Evolutionary conservation across 2,113 vertebrate species (phyloP).

Genomic region (Chloroceryle aenea): DNA sequence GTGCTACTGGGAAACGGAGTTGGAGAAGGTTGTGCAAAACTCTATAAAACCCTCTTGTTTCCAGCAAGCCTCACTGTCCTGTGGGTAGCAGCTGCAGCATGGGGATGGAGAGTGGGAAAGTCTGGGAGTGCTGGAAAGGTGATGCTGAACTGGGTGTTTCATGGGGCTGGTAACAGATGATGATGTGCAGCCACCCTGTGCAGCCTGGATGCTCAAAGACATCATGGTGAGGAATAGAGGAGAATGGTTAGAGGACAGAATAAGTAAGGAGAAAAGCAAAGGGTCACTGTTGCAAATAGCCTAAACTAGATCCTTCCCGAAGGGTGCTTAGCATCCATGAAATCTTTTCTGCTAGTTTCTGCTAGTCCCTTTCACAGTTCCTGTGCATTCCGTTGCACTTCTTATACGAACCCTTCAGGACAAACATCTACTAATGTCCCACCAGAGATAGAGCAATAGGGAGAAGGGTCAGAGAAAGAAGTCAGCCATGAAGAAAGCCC

Average conservation of each 20-base stretch:
- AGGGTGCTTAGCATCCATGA: background rate
- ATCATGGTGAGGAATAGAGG: background rate
- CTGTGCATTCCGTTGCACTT: accelerated
- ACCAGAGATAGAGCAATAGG: accelerated
- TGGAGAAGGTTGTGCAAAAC: background rate
- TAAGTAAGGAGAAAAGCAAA: background rate
- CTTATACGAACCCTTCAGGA: background rate
- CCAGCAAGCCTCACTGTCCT: background rate
- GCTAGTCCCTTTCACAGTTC: background rate
- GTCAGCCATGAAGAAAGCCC: background rate
- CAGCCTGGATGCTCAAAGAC: background rate
- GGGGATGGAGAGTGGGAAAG: background rate
- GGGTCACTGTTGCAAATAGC: background rate
- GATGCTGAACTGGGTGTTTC: background rate
- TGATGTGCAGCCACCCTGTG: background rate
- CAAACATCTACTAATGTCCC: background rate
- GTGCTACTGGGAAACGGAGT: background rate
- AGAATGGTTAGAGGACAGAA: background rate
- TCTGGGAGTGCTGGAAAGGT: background rate
- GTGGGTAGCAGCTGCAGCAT: background rate
- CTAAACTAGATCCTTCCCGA: background rate
- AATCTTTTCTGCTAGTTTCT: background rate
- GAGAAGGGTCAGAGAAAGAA: background rate
- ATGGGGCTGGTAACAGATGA: background rate
- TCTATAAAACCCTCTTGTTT: background rate